Evolutionary conservation across 2,888 invertebrate genomes (phyloP), one percentile per base, ranked within the genome.

Genomic region (Tortrix viridana): DNA sequence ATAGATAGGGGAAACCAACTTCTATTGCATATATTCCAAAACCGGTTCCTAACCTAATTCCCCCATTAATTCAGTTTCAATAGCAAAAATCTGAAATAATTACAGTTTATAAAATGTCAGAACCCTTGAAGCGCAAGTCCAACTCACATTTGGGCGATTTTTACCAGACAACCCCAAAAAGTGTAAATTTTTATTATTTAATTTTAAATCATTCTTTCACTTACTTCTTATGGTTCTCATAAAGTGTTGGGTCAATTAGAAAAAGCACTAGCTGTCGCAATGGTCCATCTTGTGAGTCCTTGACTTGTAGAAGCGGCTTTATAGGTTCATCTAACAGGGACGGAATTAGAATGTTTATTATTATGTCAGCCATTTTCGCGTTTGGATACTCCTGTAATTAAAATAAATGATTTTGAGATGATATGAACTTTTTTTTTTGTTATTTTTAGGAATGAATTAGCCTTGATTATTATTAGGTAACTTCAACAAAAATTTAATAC

Each of bases 321-420:
- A 82, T 71, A 44, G 70, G 72, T 1, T 74, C 70, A 58, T 79
- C 74, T 67, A 86, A 80, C 55, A 81, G 58, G 14, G 79, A 72
- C 9, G 72, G 57, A n/a, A 77, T 67, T 38, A 86, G 65, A 54
- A 70, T 67, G 49, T 78, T 73, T 3, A 85, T 69, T 14, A 81
- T 52, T 37, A 81, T 67, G 32, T 79, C 75, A 32, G 76, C 64
- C 6, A 77, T 65, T 19, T 72, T 55, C 14, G 56, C 65, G 1
- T 59, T 54, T 32, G 50, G 53, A 46, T 67, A 68, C 48, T 75
- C 63, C 85, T 85, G 74, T 60, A 76, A 71, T 54, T 19, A 32
- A 55, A 58, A 54, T 3, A 50, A 67, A 32, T 18, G 9, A 18
- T 43, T 41, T 0, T 14, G 4, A 5, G n/a, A n/a, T 16, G 6